Percentiles rank a stretch among this genome's conserved stretches.
These are phyloP conservation scores for Melierax canorus DNA, from an alignment of 2,113 vertebrate species.

Conservation along the genomic window DNA sequence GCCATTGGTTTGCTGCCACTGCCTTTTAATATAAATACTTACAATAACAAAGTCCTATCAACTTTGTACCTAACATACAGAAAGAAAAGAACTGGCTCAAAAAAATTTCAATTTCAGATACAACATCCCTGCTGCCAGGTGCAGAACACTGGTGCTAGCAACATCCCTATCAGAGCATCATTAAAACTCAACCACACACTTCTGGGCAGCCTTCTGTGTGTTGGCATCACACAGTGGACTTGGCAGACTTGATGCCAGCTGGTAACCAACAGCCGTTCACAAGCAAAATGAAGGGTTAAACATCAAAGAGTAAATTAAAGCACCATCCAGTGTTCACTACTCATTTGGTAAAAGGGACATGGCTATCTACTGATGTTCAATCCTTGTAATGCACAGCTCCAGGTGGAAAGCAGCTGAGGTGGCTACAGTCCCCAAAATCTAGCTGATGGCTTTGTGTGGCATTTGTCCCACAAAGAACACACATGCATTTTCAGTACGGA, in stretches of 20 bases:
- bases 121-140: neutral
- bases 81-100: neutral
- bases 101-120: neutral
- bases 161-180: neutral
- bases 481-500: neutral
- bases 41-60: neutral
- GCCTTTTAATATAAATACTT: neutral
- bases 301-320: neutral
- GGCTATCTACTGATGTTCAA: neutral
- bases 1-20: neutral
- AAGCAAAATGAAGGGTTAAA: neutral
- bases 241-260: neutral
- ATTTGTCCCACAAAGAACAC: neutral
- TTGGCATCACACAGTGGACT: accelerated
- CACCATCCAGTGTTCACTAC: neutral
- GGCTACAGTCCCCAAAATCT: neutral
- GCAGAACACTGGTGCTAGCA: neutral
- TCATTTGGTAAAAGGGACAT: neutral
- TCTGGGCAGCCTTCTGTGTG: neutral
- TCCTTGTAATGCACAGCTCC: neutral
- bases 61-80: neutral
- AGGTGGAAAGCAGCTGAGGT: neutral
- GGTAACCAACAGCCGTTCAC: neutral
- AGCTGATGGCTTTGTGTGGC: accelerated
- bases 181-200: neutral